These are phyloP conservation scores for Lycodopsis pacificus DNA, from an alignment of 2,797 vertebrate genomes.

Conservation along the genomic window DNA sequence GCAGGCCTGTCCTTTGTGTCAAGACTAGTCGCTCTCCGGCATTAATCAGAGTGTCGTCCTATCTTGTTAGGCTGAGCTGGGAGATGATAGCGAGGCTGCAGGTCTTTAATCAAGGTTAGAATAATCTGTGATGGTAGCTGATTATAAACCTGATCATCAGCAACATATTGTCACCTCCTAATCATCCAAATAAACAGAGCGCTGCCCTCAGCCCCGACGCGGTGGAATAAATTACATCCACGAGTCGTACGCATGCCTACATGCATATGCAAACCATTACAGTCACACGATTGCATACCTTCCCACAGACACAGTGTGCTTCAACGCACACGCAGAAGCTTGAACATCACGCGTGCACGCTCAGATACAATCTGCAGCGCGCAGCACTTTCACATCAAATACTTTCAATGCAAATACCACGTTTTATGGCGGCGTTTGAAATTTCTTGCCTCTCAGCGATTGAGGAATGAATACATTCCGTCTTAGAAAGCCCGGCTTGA, in stretches of 20 bases:
- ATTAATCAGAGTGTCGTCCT: conserved; percentile 77
- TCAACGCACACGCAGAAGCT: no score
- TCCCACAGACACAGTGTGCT: background rate
- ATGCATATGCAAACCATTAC: conserved; percentile 41
- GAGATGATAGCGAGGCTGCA: conserved; percentile 81
- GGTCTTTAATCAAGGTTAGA: conserved; percentile 86
- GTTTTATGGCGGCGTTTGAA: conserved; percentile 69
- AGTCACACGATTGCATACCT: background rate
- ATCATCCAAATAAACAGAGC: conserved; percentile 81
- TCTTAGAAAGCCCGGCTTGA: conserved; percentile 58
- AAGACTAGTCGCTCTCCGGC: conserved; percentile 71
- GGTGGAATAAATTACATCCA: conserved; percentile 67
- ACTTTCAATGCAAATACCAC: conserved; percentile 69
- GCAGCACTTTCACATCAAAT: conserved; percentile 72
- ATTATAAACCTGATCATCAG: conserved; percentile 84
- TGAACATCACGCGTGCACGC: background rate
- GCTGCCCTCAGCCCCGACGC: conserved; percentile 63
- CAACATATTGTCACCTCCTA: conserved; percentile 81
- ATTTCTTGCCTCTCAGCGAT: conserved; percentile 52
- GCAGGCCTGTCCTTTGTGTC: conserved; percentile 76
- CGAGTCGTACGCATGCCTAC: conserved; percentile 25
- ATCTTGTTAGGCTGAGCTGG: conserved; percentile 79
- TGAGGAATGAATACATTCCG: conserved; percentile 51
- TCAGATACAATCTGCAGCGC: conserved; percentile 46
- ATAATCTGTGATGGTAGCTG: conserved; percentile 81